phyloP scores from a whole-genome alignment of 2,113 vertebrate genomes.

The Heliornis fulica region DNA sequence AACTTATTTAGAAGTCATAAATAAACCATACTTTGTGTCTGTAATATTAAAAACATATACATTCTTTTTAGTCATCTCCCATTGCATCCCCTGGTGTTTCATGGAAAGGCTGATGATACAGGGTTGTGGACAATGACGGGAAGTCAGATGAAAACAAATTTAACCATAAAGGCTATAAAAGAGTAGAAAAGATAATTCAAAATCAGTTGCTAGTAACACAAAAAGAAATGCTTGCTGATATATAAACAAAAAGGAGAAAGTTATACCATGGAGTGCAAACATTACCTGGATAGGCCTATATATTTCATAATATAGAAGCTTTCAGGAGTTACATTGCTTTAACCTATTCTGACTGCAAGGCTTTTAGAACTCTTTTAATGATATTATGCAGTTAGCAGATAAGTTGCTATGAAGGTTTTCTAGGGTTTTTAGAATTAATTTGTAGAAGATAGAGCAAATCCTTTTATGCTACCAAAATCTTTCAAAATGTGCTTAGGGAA shows the following conservation, averaged over 20 bases:
- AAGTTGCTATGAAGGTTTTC: neutral
- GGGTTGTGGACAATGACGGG: neutral
- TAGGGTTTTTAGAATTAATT: neutral
- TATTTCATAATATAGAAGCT: neutral
- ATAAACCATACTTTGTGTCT: neutral
- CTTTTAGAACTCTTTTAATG: neutral
- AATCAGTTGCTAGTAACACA: neutral
- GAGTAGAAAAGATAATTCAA: neutral
- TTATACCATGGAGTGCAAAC: neutral
- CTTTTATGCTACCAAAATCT: neutral
- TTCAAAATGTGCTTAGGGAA: neutral
- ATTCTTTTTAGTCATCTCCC: neutral
- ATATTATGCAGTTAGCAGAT: neutral
- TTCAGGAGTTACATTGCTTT: neutral
- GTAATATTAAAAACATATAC: neutral
- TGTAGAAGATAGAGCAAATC: neutral
- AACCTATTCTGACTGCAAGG: neutral
- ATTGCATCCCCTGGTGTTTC: neutral
- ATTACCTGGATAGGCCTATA: neutral
- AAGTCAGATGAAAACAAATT: neutral
- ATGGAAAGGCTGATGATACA: neutral
- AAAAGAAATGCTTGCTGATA: neutral
- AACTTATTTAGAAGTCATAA: neutral
- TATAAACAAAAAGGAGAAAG: neutral
- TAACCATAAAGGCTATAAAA: neutral